Percentiles rank a stretch among this genome's conserved stretches.
Evolutionary conservation across 2,797 vertebrate species (phyloP).

Genomic region (Notolepis coatsorum): DNA sequence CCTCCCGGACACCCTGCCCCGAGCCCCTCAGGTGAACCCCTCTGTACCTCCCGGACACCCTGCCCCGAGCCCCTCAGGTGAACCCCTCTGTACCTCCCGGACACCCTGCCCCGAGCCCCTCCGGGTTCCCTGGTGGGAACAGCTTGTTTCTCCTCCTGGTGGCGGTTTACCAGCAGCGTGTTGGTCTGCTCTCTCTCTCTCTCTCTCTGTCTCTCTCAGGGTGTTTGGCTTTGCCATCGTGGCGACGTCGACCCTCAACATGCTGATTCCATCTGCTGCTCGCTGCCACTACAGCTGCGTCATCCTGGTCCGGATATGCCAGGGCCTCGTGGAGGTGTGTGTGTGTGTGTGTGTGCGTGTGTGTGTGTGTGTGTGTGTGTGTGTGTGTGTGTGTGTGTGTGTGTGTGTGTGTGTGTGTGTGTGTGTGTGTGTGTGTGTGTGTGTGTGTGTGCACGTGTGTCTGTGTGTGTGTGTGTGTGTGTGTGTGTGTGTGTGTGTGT

Average conservation of each 20-base stretch:
- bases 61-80: no score
- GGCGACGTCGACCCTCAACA: conserved; percentile 92
- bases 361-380: not conserved
- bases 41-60: no score
- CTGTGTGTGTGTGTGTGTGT: not conserved
- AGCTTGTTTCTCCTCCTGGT: no score
- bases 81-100: no score
- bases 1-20: no score
- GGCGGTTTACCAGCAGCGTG: no score
- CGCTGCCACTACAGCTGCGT: conserved; percentile 92
- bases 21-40: no score
- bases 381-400: not conserved
- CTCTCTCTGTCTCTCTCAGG: conserved; percentile 72
- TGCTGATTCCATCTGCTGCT: conserved; percentile 93
- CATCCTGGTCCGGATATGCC: conserved; percentile 92
- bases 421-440: not conserved
- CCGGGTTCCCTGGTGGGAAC: no score
- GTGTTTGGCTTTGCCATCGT: conserved; percentile 95
- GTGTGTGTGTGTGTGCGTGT: conserved; percentile 15
- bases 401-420: not conserved
- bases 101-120: no score
- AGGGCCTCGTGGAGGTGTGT: conserved; percentile 92
- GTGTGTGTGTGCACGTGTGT: conserved; percentile 4
- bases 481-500: no score
- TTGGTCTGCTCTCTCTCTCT: no score